These are phyloP conservation scores for Strix occidentalis DNA, from an alignment of 2,797 vertebrate genomes.

Conservation along the genomic window DNA sequence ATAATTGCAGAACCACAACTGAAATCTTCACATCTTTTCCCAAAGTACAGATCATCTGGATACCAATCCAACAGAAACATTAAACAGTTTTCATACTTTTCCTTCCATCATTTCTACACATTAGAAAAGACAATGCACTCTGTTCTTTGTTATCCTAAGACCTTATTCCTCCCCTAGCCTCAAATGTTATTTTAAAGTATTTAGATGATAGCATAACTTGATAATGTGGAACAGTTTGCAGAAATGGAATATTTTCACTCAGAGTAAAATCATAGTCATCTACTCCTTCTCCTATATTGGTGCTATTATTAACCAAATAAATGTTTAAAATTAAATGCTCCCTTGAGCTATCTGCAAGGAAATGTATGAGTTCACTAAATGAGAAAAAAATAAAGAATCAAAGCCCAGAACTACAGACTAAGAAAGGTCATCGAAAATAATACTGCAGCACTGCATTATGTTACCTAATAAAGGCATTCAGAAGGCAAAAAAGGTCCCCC, in stretches of 20 bases:
- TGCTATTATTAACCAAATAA: constrained; percentile 16
- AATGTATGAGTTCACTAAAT: neutral
- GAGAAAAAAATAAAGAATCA: neutral
- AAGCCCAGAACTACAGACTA: neutral
- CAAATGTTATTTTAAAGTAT: neutral
- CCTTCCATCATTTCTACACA: neutral
- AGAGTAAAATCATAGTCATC: constrained; percentile 33
- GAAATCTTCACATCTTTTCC: neutral
- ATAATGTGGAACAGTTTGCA: neutral
- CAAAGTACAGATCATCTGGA: neutral
- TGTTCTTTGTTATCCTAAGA: neutral
- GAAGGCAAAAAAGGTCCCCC: neutral
- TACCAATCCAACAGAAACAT: neutral
- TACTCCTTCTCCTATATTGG: neutral
- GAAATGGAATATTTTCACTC: neutral
- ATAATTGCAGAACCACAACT: neutral
- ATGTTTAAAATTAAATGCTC: constrained; percentile 44
- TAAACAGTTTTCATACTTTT: neutral
- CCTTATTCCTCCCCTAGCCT: neutral
- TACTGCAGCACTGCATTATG: neutral
- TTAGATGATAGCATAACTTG: neutral
- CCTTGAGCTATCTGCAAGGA: neutral
- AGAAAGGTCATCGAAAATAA: constrained; percentile 11
- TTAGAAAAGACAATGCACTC: neutral
- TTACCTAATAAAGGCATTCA: constrained; percentile 3